Evolutionary conservation across 1,140 invertebrate species (phyloP), one percentile per base, ranked within the genome.

Genomic region (Neotoxoptera formosana): DNA sequence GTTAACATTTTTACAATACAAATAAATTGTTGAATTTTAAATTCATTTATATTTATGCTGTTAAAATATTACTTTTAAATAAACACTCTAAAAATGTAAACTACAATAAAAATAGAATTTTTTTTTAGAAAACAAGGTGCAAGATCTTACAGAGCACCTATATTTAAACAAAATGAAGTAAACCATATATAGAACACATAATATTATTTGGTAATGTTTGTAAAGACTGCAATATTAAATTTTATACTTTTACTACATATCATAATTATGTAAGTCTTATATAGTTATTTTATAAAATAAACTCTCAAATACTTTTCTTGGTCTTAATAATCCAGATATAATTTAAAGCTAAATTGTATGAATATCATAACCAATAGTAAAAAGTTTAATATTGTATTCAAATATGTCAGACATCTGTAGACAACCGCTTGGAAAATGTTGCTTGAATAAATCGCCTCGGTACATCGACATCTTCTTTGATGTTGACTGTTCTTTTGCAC

Each of bases 381-480:
- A 88, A 88, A 41, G 30, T 47, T 89, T 89, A 1, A 87, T 56
- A 86, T 30, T 36, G 14, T 45, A 86, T 56, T 45, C 30, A 76
- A 87, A 83, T 87, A 56, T 93, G 30, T 60, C 47, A 87, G 81
- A n/a, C 0, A 20, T 45, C 23, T 34, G 41, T 90, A 95, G 88
- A 95, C 60, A 17, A 14, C 6, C 96, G 95, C 94, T 97, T 98
- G 25, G 94, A 95, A 95, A 98, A 98, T 96, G 98, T 99, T 34
- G 97, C 98, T 95, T 99, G 99, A 20, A 99, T 96, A 96, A 99
- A 99, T 94, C 98, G 97, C 93, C 99, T 96, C 0, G 97, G 97
- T 0, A 98, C 98, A 96, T 98, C 97, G 87, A 99, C 96, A 45
- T 97, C 97, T 95, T 99, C 98, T 95, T 99, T 99, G 56, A 97